Percentiles rank a stretch among this genome's conserved stretches.
phyloP scores from a whole-genome alignment of 2,113 vertebrate genomes.

The Bujurquina vittata region DNA sequence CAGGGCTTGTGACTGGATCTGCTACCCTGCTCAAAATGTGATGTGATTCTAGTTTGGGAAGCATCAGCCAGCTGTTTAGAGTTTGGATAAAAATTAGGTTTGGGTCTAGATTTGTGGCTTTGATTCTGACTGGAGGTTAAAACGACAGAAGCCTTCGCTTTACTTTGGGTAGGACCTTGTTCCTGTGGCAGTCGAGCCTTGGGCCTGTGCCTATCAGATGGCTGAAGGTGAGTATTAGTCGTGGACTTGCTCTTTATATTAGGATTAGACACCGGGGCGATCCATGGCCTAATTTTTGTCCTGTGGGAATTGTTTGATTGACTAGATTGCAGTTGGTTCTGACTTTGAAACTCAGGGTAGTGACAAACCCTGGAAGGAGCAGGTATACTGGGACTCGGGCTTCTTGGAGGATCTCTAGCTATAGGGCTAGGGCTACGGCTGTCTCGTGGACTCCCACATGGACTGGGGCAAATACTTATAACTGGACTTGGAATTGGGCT shows the following conservation, averaged over 20 bases:
- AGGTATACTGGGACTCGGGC: conserved; percentile 69
- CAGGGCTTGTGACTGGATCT: conserved; percentile 48
- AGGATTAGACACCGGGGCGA: conserved; percentile 35
- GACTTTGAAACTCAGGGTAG: conserved; percentile 52
- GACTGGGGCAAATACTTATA: conserved; percentile 76
- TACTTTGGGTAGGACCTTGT: conserved; percentile 54
- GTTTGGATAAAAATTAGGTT: conserved; percentile 35
- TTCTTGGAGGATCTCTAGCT: conserved; percentile 62
- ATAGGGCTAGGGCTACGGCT: conserved; percentile 71
- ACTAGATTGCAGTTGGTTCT: conserved; percentile 40
- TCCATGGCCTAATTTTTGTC: conserved; percentile 65
- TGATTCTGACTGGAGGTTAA: conserved; percentile 39
- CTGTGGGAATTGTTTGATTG: conserved; percentile 50
- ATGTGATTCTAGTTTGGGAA: conserved; percentile 55
- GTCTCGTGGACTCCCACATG: conserved; percentile 57
- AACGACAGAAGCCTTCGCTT: conserved; percentile 29
- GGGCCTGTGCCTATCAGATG: conserved; percentile 31
- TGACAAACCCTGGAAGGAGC: conserved; percentile 32
- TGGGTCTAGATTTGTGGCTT: conserved; percentile 58
- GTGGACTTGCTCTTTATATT: conserved; percentile 49
- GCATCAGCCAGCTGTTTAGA: conserved; percentile 42
- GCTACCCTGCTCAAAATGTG: conserved; percentile 49
- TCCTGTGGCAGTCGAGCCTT: conserved; percentile 46
- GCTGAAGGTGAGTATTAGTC: conserved; percentile 38
- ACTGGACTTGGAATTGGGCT: conserved; percentile 65